Conservation (phyloP, 2,113 vertebrate species). For the Galeopterus variegatus region DNA sequence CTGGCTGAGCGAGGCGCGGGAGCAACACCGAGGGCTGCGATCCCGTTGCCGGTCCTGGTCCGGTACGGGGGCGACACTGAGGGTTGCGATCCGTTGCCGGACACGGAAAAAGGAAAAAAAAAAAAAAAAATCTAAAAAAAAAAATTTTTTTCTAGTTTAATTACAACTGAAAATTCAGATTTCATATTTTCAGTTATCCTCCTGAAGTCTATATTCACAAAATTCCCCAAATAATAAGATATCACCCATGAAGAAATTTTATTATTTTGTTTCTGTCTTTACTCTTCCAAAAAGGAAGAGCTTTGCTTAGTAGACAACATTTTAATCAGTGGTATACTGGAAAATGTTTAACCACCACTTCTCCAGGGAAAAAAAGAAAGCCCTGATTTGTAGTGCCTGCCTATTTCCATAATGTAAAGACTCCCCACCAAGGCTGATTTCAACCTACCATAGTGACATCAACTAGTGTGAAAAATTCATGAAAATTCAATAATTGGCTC, state of each 20-base stretch:
- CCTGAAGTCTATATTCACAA: constrained; percentile 23
- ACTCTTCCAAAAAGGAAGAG: neutral
- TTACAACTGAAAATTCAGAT: constrained; percentile 44
- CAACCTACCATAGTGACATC: constrained; percentile 21
- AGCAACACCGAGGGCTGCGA: no score
- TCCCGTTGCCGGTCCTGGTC: no score
- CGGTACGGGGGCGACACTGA: no score
- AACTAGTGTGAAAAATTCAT: neutral
- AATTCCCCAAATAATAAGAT: neutral
- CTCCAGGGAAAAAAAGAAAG: neutral
- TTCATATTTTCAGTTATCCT: constrained; percentile 42
- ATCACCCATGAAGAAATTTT: neutral
- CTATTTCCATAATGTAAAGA: constrained; percentile 28
- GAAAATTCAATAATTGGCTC: constrained; percentile 43
- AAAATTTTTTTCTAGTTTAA: constrained; percentile 26
- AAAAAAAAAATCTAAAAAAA: no score
- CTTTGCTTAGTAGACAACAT: neutral
- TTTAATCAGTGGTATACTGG: constrained; percentile 50
- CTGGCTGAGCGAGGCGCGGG: no score
- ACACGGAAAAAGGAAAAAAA: no score
- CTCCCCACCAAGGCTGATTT: neutral
- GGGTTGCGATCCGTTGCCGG: no score
- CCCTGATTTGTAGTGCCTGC: neutral
- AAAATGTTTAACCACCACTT: constrained; percentile 47
- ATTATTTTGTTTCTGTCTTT: constrained; percentile 57